Percentiles rank a stretch among this genome's conserved stretches.
These are phyloP conservation scores for Silurus glanis DNA, from an alignment of 2,113 vertebrate genomes.

Conservation along the genomic window DNA sequence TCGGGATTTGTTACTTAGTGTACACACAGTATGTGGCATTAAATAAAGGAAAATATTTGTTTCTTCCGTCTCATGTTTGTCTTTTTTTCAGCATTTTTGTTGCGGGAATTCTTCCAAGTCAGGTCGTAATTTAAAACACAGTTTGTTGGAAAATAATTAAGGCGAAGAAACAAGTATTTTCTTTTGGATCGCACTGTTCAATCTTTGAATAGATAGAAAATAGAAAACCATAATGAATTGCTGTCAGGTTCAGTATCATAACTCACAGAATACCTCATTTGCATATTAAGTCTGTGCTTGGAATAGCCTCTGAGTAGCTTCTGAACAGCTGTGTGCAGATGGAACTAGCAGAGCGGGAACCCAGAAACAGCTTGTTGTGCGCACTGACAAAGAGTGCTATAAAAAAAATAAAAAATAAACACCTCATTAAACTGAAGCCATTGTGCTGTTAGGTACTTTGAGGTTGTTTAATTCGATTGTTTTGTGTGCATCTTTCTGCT, in stretches of 20 bases:
- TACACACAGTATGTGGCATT: conserved; percentile 53
- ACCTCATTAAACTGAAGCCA: conserved; percentile 18
- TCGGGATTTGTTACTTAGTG: conserved; percentile 41
- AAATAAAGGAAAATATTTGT: conserved; percentile 98
- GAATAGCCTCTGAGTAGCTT: conserved; percentile 4
- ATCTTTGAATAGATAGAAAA: not conserved
- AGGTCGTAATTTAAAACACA: not conserved
- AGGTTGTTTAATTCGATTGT: not conserved
- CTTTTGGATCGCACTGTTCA: conserved; percentile 43
- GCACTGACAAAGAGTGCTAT: not conserved
- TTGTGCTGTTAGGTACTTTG: conserved; percentile 14
- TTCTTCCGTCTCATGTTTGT: conserved; percentile 85
- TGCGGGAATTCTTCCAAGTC: conserved; percentile 18
- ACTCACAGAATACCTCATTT: not conserved
- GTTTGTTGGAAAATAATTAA: conserved; percentile 11
- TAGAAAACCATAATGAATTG: not conserved
- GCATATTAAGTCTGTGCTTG: not conserved
- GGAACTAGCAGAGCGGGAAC: conserved; percentile 40
- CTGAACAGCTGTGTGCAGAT: conserved; percentile 56
- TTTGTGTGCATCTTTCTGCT: not conserved
- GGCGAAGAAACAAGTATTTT: conserved; percentile 78
- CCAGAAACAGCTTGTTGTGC: conserved; percentile 19
- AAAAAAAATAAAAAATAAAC: not conserved
- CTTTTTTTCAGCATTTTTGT: conserved; percentile 64
- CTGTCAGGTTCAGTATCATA: not conserved